Evolutionary conservation across 1,140 invertebrate genomes (phyloP).

Genomic region (Lepidurus arcticus): DNA sequence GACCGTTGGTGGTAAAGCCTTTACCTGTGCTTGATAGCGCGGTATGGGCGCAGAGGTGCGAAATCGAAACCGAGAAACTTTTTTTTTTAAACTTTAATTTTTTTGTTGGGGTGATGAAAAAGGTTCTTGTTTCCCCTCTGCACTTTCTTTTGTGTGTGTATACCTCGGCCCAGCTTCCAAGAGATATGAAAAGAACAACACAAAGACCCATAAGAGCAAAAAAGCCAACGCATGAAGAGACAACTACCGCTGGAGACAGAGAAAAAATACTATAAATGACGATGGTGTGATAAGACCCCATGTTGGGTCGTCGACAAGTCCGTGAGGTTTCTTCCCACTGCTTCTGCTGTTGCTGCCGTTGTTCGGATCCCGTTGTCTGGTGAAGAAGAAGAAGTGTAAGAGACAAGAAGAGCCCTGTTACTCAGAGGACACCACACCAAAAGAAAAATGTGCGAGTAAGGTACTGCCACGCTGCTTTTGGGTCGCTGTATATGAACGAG

Average conservation of each 20-base stretch:
- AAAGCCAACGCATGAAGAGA: neutral
- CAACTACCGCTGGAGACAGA: neutral
- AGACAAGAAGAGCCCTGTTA: neutral
- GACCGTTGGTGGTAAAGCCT: neutral
- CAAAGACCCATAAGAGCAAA: neutral
- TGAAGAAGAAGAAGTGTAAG: conserved; percentile 13
- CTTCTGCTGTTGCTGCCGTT: neutral
- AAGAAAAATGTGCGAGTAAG: neutral
- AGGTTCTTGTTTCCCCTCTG: neutral
- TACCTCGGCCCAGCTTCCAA: neutral
- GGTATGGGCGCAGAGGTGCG: neutral
- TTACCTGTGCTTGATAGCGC: neutral
- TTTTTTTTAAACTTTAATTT: neutral
- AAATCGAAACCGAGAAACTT: neutral
- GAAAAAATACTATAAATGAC: neutral
- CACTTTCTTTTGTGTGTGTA: neutral
- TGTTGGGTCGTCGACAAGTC: conserved; percentile 8
- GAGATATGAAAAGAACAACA: neutral
- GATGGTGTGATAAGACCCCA: conserved; percentile 4
- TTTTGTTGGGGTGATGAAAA: neutral
- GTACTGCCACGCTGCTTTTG: neutral
- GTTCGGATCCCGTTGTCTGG: neutral
- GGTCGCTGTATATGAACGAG: neutral
- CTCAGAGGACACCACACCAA: neutral
- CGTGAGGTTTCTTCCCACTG: neutral